Conservation (phyloP, 2,797 vertebrate genomes). For the Eulemur rubriventer region DNA sequence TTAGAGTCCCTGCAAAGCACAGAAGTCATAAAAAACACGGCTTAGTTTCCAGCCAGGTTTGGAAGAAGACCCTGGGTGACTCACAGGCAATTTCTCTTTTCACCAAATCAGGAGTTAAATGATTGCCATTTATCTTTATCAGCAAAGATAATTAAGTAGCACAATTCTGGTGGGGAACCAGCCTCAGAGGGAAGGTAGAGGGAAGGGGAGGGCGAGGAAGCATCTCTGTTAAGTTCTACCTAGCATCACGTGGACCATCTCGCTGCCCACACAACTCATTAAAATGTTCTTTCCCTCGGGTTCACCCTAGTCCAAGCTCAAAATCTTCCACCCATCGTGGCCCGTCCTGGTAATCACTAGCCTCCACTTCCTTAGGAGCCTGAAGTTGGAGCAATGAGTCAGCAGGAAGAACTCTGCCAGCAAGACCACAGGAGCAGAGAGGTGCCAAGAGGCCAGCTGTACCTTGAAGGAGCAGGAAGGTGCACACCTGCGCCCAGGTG, state of each 20-base stretch:
- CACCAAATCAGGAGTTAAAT: conserved; percentile 39
- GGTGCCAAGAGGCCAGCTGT: neutral
- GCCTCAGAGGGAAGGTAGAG: neutral
- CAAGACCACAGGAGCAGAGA: neutral
- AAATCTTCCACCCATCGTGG: neutral
- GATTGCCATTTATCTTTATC: conserved; percentile 58
- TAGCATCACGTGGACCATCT: neutral
- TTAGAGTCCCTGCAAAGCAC: conserved; percentile 44
- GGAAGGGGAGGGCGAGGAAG: neutral
- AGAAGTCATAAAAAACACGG: conserved; percentile 65
- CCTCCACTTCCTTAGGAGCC: neutral
- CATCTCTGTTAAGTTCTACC: neutral
- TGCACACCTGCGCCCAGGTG: neutral
- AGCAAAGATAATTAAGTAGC: conserved; percentile 60
- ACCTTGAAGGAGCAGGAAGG: neutral
- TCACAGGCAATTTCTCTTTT: conserved; percentile 45
- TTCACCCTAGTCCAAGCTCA: neutral
- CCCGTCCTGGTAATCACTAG: neutral
- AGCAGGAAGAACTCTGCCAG: neutral
- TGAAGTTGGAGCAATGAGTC: neutral
- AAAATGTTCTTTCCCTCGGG: neutral
- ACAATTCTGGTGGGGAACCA: neutral
- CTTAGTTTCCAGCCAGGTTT: conserved; percentile 60
- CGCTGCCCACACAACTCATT: neutral
- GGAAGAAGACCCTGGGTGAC: conserved; percentile 59